These are phyloP conservation scores for Strigamia transsilvanica DNA, from an alignment of 2,888 invertebrate genomes.

Conservation along the genomic window DNA sequence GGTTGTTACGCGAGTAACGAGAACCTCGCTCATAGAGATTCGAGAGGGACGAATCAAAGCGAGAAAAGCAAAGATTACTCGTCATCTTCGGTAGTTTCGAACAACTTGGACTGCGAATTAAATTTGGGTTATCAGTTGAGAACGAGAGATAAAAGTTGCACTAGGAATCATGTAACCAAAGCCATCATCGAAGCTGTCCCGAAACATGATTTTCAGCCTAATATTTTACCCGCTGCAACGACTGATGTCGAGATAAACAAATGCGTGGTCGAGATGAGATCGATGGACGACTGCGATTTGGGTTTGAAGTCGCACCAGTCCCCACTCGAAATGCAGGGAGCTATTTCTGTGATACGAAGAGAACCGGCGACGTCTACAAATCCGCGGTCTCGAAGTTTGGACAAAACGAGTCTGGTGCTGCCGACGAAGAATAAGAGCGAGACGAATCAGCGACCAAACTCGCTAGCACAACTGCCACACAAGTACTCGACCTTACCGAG, in stretches of 20 bases:
- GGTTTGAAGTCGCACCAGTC: neutral
- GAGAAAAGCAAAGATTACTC: slow-evolving; percentile 57
- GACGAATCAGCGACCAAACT: neutral
- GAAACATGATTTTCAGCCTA: slow-evolving; percentile 48
- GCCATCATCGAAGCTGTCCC: slow-evolving; percentile 19
- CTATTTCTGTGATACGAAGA: slow-evolving; percentile 10
- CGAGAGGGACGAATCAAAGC: slow-evolving; percentile 57
- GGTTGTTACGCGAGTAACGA: slow-evolving; percentile 64
- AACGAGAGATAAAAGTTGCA: slow-evolving; percentile 12
- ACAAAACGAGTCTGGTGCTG: neutral
- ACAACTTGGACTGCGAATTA: slow-evolving; percentile 40
- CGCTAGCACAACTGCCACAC: slow-evolving; percentile 9
- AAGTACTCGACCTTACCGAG: slow-evolving; percentile 9
- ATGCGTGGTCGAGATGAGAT: neutral
- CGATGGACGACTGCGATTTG: slow-evolving; percentile 5
- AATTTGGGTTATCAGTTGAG: neutral
- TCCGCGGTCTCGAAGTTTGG: neutral
- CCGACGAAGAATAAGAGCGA: neutral
- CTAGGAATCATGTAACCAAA: slow-evolving; percentile 7
- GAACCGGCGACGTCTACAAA: neutral
- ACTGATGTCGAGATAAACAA: neutral
- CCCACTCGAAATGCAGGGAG: neutral
- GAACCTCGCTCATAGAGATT: slow-evolving; percentile 59
- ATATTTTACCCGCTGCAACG: slow-evolving; percentile 44
- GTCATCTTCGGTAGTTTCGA: slow-evolving; percentile 53